Percentiles rank a stretch among this genome's conserved stretches.
phyloP scores from a whole-genome alignment of 2,113 vertebrate genomes.

The Esox niger region DNA sequence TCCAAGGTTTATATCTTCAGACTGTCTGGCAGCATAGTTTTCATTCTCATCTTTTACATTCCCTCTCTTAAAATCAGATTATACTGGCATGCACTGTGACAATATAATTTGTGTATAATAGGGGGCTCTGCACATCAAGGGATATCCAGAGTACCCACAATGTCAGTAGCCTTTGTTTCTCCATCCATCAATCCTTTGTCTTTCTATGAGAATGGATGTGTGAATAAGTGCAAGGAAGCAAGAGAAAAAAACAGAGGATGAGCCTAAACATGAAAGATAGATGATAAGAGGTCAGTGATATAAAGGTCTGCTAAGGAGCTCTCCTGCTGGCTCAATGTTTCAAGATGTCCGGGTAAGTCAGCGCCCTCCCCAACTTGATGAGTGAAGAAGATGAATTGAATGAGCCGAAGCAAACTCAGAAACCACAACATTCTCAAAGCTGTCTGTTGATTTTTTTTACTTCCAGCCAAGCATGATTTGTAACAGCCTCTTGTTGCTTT shows the following conservation, averaged over 20 bases:
- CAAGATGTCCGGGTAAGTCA: background rate
- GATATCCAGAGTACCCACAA: slow-evolving; percentile 24
- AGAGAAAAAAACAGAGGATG: background rate
- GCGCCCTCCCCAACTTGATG: slow-evolving; percentile 15
- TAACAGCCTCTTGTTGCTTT: slow-evolving; percentile 30
- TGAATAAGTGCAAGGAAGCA: background rate
- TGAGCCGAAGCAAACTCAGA: slow-evolving; percentile 24
- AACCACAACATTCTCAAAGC: slow-evolving; percentile 3
- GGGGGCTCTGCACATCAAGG: slow-evolving; percentile 11
- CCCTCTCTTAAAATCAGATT: slow-evolving; percentile 22
- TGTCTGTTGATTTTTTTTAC: slow-evolving; percentile 4
- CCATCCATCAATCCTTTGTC: slow-evolving; percentile 25
- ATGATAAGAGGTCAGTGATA: slow-evolving; percentile 19
- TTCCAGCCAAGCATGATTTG: slow-evolving; percentile 41
- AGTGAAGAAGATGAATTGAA: slow-evolving; percentile 34
- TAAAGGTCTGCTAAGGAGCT: background rate
- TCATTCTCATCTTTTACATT: slow-evolving; percentile 22
- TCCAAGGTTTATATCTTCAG: slow-evolving; percentile 19
- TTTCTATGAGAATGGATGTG: slow-evolving; percentile 25
- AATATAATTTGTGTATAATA: too few species aligned
- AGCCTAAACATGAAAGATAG: slow-evolving; percentile 2
- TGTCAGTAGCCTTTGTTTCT: slow-evolving; percentile 21
- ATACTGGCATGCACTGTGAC: slow-evolving; percentile 20
- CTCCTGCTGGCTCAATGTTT: background rate
- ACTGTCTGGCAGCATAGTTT: slow-evolving; percentile 28